Percentiles rank a stretch among this genome's conserved stretches.
These are phyloP conservation scores for Incurvaria masculella DNA, from an alignment of 2,888 invertebrate genomes.

Conservation along the genomic window DNA sequence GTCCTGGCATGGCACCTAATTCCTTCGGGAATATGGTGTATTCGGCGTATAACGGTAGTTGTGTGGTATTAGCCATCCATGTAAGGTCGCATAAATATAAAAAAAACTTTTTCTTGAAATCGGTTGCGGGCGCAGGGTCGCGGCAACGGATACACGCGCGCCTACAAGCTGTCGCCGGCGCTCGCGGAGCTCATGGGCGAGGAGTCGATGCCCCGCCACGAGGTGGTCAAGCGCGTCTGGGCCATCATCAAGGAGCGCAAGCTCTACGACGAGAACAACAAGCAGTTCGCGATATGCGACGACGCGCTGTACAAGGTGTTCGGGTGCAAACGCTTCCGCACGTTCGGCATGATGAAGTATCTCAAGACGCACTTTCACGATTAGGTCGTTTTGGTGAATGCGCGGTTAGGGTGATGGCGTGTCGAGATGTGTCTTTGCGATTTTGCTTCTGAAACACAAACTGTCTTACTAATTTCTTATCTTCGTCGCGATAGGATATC, in stretches of 20 bases:
- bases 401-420: not conserved
- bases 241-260: conserved; percentile 85
- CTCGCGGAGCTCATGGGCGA: conserved; percentile 82
- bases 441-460: not conserved
- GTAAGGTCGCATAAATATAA: too few relatives aligned
- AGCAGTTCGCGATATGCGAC: conserved; percentile 93
- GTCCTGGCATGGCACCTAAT: too few relatives aligned
- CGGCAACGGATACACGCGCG: conserved; percentile 81
- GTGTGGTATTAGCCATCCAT: too few relatives aligned
- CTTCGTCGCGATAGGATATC: too few relatives aligned
- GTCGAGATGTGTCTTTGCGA: not conserved
- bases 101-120: conserved; percentile 7
- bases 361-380: conserved; percentile 84
- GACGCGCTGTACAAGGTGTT: conserved; percentile 86
- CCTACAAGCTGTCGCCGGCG: conserved; percentile 81
- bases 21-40: too few relatives aligned
- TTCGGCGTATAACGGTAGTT: too few relatives aligned
- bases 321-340: conserved; percentile 88
- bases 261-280: conserved; percentile 90
- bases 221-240: conserved; percentile 90
- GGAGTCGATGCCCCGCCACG: conserved; percentile 80
- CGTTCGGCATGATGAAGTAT: conserved; percentile 97
- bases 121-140: conserved; percentile 26
- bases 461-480: too few relatives aligned
- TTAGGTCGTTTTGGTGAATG: conserved; percentile 28